These are phyloP conservation scores for Sebastolobus altivelis DNA, from an alignment of 2,797 vertebrate species.

Conservation along the genomic window DNA sequence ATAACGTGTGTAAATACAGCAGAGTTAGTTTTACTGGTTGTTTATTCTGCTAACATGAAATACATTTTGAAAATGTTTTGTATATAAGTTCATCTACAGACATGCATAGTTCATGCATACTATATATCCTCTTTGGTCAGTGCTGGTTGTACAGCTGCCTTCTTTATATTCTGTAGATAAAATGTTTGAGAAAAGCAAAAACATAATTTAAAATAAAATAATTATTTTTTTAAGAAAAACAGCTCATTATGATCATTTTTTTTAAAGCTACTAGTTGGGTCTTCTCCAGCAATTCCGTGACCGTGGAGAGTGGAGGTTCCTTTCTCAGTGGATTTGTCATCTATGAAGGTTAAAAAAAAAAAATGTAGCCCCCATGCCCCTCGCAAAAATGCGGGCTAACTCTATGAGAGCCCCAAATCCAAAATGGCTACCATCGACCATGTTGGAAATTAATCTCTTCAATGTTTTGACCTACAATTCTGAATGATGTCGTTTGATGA, in stretches of 20 bases:
- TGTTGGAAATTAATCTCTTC: neutral
- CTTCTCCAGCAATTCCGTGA: neutral
- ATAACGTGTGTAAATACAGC: neutral
- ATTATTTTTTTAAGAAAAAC: conserved; percentile 22
- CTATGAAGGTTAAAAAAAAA: neutral
- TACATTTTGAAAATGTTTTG: conserved; percentile 7
- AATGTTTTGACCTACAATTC: neutral
- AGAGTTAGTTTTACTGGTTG: conserved; percentile 13
- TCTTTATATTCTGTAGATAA: conserved; percentile 1
- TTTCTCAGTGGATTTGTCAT: neutral
- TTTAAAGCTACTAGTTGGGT: neutral
- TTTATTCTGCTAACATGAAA: conserved; percentile 49
- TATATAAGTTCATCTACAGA: conserved; percentile 10
- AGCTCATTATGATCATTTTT: neutral
- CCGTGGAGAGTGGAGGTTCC: neutral
- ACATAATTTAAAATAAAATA: conserved; percentile 38
- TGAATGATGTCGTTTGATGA: neutral
- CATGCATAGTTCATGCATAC: conserved; percentile 37
- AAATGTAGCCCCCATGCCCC: neutral
- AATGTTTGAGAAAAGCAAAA: neutral
- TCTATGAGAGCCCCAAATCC: neutral
- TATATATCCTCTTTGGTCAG: conserved; percentile 19
- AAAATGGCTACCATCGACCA: neutral
- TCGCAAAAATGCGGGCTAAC: neutral
- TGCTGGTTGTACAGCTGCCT: neutral